These are phyloP conservation scores for Saxidomus purpurata DNA, from an alignment of 1,140 invertebrate genomes.

Conservation along the genomic window DNA sequence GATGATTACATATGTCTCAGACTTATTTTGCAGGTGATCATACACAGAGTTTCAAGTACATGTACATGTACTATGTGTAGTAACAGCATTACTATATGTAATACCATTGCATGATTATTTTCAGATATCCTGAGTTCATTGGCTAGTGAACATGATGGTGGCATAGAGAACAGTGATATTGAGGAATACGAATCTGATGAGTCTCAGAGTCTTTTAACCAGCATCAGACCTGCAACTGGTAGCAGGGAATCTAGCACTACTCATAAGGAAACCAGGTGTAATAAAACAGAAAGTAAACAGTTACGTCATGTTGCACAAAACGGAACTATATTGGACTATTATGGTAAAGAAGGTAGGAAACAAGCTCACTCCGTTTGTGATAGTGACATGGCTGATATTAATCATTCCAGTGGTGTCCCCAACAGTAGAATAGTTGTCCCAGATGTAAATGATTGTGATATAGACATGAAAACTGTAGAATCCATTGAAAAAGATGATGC, in stretches of 20 bases:
- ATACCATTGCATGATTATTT: no score
- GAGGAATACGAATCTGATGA: conserved; percentile 46
- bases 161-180: neutral
- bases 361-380: neutral
- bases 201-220: conserved; percentile 1
- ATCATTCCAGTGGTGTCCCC: neutral
- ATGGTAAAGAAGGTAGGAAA: neutral
- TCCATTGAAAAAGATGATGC: neutral
- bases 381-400: neutral
- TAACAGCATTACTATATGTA: no score
- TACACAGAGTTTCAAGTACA: no score
- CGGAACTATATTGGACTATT: neutral
- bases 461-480: neutral
- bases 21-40: no score
- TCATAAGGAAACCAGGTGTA: no score
- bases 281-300: neutral
- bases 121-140: conserved; percentile 45
- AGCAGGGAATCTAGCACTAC: neutral
- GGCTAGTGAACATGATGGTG: conserved; percentile 36
- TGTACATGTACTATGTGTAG: no score
- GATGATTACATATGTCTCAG: no score
- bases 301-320: neutral
- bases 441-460: neutral
- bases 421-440: neutral
- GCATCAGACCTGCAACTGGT: neutral